Percentiles rank a stretch among this genome's conserved stretches.
These are phyloP conservation scores for Sebastes kiyomatsui DNA, from an alignment of 2,797 vertebrate genomes.

Conservation along the genomic window DNA sequence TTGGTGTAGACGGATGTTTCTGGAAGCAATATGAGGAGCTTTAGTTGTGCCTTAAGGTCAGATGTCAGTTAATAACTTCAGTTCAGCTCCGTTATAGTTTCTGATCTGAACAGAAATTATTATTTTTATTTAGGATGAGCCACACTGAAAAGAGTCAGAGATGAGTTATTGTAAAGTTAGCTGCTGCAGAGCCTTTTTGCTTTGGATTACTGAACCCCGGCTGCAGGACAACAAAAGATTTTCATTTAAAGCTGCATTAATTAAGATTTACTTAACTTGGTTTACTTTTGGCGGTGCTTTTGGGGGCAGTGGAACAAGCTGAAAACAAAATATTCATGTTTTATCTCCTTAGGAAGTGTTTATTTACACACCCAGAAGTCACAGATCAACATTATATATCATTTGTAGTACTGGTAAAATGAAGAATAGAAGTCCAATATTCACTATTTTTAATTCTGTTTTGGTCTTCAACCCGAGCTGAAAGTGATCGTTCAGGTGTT, in stretches of 20 bases:
- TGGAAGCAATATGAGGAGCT: neutral
- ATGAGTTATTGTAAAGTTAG: neutral
- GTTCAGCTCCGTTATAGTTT: constrained; percentile 10
- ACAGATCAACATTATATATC: neutral
- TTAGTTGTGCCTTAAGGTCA: constrained; percentile 29
- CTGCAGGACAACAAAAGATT: neutral
- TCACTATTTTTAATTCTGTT: neutral
- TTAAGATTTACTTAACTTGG: neutral
- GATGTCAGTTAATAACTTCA: constrained; percentile 8
- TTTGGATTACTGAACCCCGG: neutral
- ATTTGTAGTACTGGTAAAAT: neutral
- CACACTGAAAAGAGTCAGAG: neutral
- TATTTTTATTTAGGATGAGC: constrained; percentile 1
- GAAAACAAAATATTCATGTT: neutral
- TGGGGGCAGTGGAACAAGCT: neutral
- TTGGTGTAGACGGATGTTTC: neutral
- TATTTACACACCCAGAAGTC: neutral
- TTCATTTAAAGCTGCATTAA: constrained; percentile 4
- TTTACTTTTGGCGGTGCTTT: neutral
- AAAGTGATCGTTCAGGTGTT: neutral
- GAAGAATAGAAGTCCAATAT: neutral
- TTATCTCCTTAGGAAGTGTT: neutral
- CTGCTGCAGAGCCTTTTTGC: constrained; percentile 1
- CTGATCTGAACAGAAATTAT: neutral
- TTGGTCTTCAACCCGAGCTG: neutral